Evolutionary conservation across 2,888 invertebrate species (phyloP), one percentile per base, ranked within the genome.

Genomic region (Odontothrips loti): DNA sequence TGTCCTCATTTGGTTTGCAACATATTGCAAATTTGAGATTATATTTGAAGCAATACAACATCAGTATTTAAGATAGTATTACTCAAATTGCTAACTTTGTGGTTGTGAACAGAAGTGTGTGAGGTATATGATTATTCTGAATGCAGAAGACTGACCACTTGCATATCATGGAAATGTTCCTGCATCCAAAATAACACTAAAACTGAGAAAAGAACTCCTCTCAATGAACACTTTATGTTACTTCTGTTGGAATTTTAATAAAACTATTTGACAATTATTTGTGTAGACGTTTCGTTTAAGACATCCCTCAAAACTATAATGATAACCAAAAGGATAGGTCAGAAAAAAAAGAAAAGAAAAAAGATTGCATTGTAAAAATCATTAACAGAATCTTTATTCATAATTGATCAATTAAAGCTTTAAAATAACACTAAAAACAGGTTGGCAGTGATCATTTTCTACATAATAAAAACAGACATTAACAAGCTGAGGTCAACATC

Each of bases 401-500:
- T 75, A 75, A 27, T 27, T 27, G 68, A 75, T 75, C 27, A 75
- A 68, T 75, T 75, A 75, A 75, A 75, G 68, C 68, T 75, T 75
- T 27, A 75, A 27, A 58, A 58, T 6, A 75, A 75, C 68, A 75
- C 68, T 75, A 27, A 75, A 75, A 75, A 75, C 68, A 75, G 27
- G 27, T 75, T 75, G 68, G 68, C 68, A 75, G 68, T 75, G 68
- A 75, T 75, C 10, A 27, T 27, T 27, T 27, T 10, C 68, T 27
- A 75, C 10, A 75, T 4, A 75, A 27, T 75, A 75, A 75, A 23
- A 75, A 27, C n/a, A 75, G n/a, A 23, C 12, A 27, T 8, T 58
- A 20, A 75, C 27, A 75, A 75, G 68, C 27, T 75, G 68, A 75
- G 68, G 68, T 27, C 23, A 75, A 75, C 23, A 27, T 27, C 27